A percentile compares a stretch with the other conserved stretches of the same genome.
These are phyloP conservation scores for Pelecanoides urinatrix DNA, from an alignment of 2,113 vertebrate genomes.

Conservation along the genomic window DNA sequence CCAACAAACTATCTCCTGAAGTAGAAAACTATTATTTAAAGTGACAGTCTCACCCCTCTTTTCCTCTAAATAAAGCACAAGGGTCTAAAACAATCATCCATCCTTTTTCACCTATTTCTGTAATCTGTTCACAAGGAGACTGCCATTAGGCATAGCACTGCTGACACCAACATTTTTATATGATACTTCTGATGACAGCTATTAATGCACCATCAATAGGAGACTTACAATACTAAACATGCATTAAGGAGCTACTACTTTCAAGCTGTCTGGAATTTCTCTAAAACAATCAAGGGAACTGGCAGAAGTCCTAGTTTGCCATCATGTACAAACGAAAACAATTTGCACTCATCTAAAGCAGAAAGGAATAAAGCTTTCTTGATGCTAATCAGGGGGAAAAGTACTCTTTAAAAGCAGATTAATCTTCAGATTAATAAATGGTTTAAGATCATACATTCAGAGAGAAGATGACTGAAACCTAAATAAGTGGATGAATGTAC, in stretches of 20 bases:
- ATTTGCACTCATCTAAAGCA: slow-evolving; percentile 4
- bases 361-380: not conserved
- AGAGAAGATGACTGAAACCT: not conserved
- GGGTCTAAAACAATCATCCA: slow-evolving; percentile 12
- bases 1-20: slow-evolving; percentile 40
- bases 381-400: not conserved
- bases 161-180: slow-evolving; percentile 42
- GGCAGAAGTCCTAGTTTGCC: slow-evolving; percentile 26
- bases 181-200: slow-evolving; percentile 31
- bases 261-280: slow-evolving; percentile 25
- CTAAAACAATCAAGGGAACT: slow-evolving; percentile 40
- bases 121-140: slow-evolving; percentile 9
- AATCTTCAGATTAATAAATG: slow-evolving; percentile 31
- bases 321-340: slow-evolving; percentile 1
- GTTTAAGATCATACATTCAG: slow-evolving; percentile 9
- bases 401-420: not conserved
- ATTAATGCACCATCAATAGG: slow-evolving; percentile 47
- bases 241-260: slow-evolving; percentile 41
- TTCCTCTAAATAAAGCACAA: slow-evolving; percentile 52
- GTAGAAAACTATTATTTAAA: slow-evolving; percentile 54
- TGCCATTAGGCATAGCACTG: slow-evolving; percentile 18
- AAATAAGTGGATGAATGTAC: slow-evolving; percentile 7
- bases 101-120: slow-evolving; percentile 43
- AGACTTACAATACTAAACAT: slow-evolving; percentile 45
- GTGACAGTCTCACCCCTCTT: slow-evolving; percentile 37